These are phyloP conservation scores for Zaprionus gabonicus DNA, from an alignment of 1,140 invertebrate genomes.

Conservation along the genomic window DNA sequence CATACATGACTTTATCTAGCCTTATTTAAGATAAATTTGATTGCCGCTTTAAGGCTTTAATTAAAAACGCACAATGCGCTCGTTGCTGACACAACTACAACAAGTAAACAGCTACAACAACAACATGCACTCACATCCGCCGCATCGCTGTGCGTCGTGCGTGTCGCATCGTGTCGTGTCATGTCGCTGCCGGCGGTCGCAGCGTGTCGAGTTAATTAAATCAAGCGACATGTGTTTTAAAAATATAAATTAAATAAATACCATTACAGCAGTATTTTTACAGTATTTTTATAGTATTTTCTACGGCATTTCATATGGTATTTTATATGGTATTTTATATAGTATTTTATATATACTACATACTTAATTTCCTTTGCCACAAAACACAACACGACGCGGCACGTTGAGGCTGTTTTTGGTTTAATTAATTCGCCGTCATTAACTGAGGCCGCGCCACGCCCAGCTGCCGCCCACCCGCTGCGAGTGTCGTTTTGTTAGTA, in stretches of 20 bases:
- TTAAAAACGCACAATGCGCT: constrained; percentile 65
- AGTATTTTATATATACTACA: constrained; percentile 1
- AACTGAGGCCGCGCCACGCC: constrained; percentile 48
- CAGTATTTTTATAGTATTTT: constrained; percentile 9
- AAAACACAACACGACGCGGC: constrained; percentile 41
- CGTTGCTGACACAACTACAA: neutral
- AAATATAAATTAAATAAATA: constrained; percentile 70
- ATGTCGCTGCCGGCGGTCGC: constrained; percentile 28
- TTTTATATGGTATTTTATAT: neutral
- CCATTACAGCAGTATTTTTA: constrained; percentile 35
- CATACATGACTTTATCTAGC: too few species aligned
- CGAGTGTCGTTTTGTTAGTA: constrained; percentile 32
- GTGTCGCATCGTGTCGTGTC: constrained; percentile 25
- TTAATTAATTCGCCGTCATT: constrained; percentile 82
- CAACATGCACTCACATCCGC: neutral
- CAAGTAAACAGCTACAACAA: neutral
- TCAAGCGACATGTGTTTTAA: constrained; percentile 79
- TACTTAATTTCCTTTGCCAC: neutral
- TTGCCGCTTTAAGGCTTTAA: constrained; percentile 45
- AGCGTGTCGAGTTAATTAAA: constrained; percentile 77
- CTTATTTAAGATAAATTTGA: too few species aligned
- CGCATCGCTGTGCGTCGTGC: constrained; percentile 4
- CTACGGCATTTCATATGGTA: too few species aligned
- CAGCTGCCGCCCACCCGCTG: constrained; percentile 3
- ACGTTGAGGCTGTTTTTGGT: constrained; percentile 60